These are phyloP conservation scores for Carduelis carduelis DNA, from an alignment of 2,797 vertebrate species.

Conservation along the genomic window DNA sequence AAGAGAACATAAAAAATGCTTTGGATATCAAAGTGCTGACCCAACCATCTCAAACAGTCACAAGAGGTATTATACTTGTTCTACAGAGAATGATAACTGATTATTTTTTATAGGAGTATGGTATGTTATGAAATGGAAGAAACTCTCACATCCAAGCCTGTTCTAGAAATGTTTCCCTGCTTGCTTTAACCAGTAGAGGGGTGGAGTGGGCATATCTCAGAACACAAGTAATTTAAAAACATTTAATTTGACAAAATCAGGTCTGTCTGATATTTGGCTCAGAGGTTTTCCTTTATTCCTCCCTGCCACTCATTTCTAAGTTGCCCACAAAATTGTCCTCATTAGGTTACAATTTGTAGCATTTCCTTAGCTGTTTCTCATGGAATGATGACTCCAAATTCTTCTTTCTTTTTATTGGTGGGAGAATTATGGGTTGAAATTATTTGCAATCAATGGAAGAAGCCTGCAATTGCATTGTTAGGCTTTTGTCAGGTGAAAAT, in stretches of 20 bases:
- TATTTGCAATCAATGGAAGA: background rate
- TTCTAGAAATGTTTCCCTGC: background rate
- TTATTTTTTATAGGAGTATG: background rate
- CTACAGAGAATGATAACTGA: conserved; percentile 9
- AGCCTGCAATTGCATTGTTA: background rate
- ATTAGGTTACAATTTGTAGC: background rate
- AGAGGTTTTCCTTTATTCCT: background rate
- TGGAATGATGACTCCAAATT: background rate
- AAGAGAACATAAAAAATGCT: conserved; percentile 86
- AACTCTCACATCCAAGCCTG: background rate
- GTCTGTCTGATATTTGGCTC: background rate
- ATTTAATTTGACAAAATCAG: background rate
- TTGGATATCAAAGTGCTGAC: conserved; percentile 93
- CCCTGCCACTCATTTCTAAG: background rate
- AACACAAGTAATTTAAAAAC: background rate
- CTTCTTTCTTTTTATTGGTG: background rate
- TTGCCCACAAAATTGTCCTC: background rate
- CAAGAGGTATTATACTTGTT: conserved; percentile 80
- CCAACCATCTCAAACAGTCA: conserved; percentile 79
- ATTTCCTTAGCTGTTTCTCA: background rate
- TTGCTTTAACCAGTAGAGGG: background rate
- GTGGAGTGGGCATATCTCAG: background rate
- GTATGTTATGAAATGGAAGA: background rate
- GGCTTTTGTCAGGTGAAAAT: background rate
- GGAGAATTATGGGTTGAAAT: background rate